phyloP scores from a whole-genome alignment of 2,888 invertebrate genomes.

The Thymelicus lineola region DNA sequence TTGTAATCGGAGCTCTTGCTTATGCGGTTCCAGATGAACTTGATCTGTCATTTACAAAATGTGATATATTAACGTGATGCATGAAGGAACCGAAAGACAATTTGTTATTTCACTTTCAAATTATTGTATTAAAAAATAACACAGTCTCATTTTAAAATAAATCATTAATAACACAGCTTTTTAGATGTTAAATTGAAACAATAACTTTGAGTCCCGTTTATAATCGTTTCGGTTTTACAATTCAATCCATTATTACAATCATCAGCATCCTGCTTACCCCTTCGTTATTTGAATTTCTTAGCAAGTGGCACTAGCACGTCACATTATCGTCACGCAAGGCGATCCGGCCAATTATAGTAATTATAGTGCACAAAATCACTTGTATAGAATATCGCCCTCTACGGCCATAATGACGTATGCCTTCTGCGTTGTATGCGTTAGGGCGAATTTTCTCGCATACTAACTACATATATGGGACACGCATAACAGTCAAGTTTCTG shows the following conservation, averaged over 20 bases:
- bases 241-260: neutral
- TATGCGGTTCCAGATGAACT: no score
- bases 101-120: no score
- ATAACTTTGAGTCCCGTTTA: neutral
- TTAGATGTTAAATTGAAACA: no score
- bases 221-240: neutral
- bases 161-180: no score
- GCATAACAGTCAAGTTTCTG: neutral
- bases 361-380: conserved; percentile 28
- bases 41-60: no score
- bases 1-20: neutral
- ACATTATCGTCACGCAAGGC: conserved; percentile 44
- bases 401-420: conserved; percentile 21
- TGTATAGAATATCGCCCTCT: conserved; percentile 14
- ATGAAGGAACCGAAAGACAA: no score
- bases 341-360: conserved; percentile 40
- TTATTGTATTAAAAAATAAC: no score
- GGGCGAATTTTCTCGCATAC: conserved; percentile 18
- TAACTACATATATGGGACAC: neutral
- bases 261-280: conserved; percentile 13
- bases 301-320: conserved; percentile 13
- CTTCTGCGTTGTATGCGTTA: neutral
- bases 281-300: conserved; percentile 15
- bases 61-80: no score
- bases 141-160: no score